These are phyloP conservation scores for Drosophila pachea DNA, from an alignment of 1,140 invertebrate genomes.

Conservation along the genomic window DNA sequence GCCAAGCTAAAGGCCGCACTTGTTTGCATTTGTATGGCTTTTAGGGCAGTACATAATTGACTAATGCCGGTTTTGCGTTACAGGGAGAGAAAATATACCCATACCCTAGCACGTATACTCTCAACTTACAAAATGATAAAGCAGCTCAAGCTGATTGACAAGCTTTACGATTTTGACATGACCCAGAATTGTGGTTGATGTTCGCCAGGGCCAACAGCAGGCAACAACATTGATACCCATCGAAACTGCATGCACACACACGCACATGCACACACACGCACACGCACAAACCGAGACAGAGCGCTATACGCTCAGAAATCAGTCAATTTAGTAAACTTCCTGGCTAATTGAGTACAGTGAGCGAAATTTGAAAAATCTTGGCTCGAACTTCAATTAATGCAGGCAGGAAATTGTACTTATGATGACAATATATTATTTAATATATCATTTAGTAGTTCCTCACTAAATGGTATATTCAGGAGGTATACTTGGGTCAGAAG, in stretches of 20 bases:
- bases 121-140: background rate
- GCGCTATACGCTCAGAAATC: conserved; percentile 7
- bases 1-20: conserved; percentile 29
- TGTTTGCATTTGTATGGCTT: conserved; percentile 44
- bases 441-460: too few relatives aligned
- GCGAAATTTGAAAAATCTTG: background rate
- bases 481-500: background rate
- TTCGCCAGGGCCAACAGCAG: conserved; percentile 9
- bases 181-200: conserved; percentile 31
- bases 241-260: conserved; percentile 6
- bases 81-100: conserved; percentile 17
- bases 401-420: too few relatives aligned
- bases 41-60: conserved; percentile 37
- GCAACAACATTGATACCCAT: conserved; percentile 31
- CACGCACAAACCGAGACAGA: conserved; percentile 8
- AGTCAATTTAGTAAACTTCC: conserved; percentile 43
- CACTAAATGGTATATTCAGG: too few relatives aligned
- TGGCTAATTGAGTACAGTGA: conserved; percentile 16
- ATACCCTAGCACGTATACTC: background rate
- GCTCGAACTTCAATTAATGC: too few relatives aligned
- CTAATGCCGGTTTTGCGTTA: conserved; percentile 44
- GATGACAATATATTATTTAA: too few relatives aligned
- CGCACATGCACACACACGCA: background rate
- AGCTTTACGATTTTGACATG: conserved; percentile 36
- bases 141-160: conserved; percentile 37